Conservation (phyloP, 2,888 invertebrate genomes). For the Hyposoter didymator region DNA sequence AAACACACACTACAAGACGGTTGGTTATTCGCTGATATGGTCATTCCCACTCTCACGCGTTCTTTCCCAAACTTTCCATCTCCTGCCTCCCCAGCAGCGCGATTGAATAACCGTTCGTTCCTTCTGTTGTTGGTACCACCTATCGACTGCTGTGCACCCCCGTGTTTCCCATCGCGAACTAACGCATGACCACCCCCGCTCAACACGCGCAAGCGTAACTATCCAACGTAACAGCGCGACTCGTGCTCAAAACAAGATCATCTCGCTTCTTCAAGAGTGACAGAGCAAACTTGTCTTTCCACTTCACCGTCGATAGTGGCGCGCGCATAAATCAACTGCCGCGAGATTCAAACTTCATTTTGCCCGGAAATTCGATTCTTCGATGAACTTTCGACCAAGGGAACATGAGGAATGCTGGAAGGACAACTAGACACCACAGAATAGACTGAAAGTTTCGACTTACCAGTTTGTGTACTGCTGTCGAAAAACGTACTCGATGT, state of each 20-base stretch:
- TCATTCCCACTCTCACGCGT: slow-evolving; percentile 51
- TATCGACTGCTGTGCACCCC: slow-evolving; percentile 80
- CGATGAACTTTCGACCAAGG: neutral
- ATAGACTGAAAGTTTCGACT: slow-evolving; percentile 82
- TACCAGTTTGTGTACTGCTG: slow-evolving; percentile 96
- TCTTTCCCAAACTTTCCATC: slow-evolving; percentile 29
- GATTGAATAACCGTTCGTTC: slow-evolving; percentile 74
- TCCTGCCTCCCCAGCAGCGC: slow-evolving; percentile 51
- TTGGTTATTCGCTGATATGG: slow-evolving; percentile 36
- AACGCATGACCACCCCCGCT: slow-evolving; percentile 67
- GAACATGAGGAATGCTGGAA: neutral
- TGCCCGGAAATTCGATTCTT: neutral
- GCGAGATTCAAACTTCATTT: slow-evolving; percentile 51
- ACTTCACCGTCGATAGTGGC: neutral
- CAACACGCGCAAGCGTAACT: slow-evolving; percentile 68
- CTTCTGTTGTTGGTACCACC: slow-evolving; percentile 73
- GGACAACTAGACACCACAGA: neutral
- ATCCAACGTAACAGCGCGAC: slow-evolving; percentile 20
- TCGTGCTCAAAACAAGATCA: slow-evolving; percentile 53
- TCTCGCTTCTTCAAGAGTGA: neutral
- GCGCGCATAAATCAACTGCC: slow-evolving; percentile 37
- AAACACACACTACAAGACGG: slow-evolving; percentile 57
- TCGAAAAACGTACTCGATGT: slow-evolving; percentile 97
- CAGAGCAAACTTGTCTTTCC: slow-evolving; percentile 11
- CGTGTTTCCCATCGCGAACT: slow-evolving; percentile 73